phyloP scores from a whole-genome alignment of 2,113 vertebrate species.

The human (Homo sapiens) region GRCh38 chr15:39183001-39183500 shows the following conservation, averaged over 20 bases:
- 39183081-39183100: background rate
- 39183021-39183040: background rate
- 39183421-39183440: background rate
- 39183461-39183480: background rate
- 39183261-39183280: background rate
- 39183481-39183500: background rate
- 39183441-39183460: background rate
- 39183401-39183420: background rate
- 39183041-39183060: constrained; percentile 17
- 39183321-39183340: background rate
- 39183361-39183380: background rate
- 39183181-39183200: background rate
- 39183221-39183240: background rate
- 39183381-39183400: background rate
- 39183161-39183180: background rate
- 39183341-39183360: background rate
- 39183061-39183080: background rate
- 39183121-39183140: background rate
- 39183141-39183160: background rate
- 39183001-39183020: background rate
- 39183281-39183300: background rate
- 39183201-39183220: background rate
- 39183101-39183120: background rate
- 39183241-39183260: background rate
- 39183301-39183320: background rate